These are phyloP conservation scores for Parnassius apollo DNA, from an alignment of 2,888 invertebrate species.

Conservation along the genomic window DNA sequence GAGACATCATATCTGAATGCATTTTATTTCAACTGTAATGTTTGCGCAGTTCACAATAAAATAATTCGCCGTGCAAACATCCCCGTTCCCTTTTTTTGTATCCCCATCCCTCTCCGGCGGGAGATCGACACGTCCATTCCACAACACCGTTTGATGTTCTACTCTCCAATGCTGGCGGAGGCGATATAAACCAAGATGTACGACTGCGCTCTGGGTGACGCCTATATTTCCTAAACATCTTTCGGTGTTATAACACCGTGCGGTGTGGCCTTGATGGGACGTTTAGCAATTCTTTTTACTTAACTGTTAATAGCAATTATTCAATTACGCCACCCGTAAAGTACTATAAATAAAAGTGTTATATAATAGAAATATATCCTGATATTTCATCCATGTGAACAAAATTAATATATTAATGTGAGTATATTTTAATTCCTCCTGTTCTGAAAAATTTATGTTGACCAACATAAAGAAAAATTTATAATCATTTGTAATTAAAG, in stretches of 20 bases:
- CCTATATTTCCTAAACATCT: constrained; percentile 81
- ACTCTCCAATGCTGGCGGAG: constrained; percentile 79
- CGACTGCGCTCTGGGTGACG: constrained; percentile 79
- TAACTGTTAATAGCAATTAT: background rate
- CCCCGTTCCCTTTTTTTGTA: constrained; percentile 52
- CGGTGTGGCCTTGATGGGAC: constrained; percentile 66
- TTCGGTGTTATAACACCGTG: constrained; percentile 68
- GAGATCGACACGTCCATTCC: constrained; percentile 74
- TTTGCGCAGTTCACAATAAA: constrained; percentile 75
- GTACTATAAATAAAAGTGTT: no score
- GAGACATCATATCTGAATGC: no score
- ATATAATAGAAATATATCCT: no score
- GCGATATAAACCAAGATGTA: constrained; percentile 76
- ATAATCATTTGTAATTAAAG: no score
- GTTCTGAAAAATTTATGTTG: no score
- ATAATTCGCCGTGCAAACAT: constrained; percentile 69
- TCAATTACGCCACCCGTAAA: no score
- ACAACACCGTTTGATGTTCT: constrained; percentile 81
- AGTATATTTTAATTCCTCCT: no score
- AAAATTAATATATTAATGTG: no score
- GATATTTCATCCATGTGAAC: no score
- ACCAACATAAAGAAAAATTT: no score
- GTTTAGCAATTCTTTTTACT: constrained; percentile 37
- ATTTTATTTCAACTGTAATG: constrained; percentile 43
- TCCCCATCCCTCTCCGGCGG: constrained; percentile 57